Base-by-base conservation (phyloP, 2,113 vertebrate species). In the Strigops habroptila region DNA sequence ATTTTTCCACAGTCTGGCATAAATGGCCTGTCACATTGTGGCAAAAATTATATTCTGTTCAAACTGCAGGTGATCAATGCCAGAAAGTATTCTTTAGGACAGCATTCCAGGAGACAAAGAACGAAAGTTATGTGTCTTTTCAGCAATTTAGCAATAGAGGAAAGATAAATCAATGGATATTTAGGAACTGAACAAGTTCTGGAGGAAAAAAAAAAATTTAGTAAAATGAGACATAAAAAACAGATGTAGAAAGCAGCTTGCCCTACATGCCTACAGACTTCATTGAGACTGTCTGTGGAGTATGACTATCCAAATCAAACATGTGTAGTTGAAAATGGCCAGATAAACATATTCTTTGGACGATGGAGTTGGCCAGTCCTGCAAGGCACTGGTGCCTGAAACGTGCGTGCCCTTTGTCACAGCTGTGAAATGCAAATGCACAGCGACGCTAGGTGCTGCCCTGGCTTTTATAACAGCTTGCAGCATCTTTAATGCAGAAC, bases 401-500 rank as follows among this genome's bases (percentile, higher is more conserved):
- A 90, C 0, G 0, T 2, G 6, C 2, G 18, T 74, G 86, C 48
- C 46, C 65, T 91, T 82, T 0, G 0, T 81, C n/a, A 80, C 71
- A 88, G 79, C 85, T 59, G 35, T 55, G 60, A 91, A 81, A 95
- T 39, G 63, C 78, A 93, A 96, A 94, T 57, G 33, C 91, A 17
- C 2, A 1, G 59, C 1, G 0, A 57, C 55, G 70, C 60, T 14
- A 6, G 44, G 75, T 55, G 81, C 90, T 95, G 71, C 75, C 71
- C 68, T 60, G 64, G 59, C 14, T 57, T 91, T 82, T 80, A 67
- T 7, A 81, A 59, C 83, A 90, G 81, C 86, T 90, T 68, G 74
- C 80, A 89, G 55, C 70, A 33, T 31, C 41, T 88, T 83, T 48
- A 94, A 90, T 35, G 84, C 90, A 94, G 93, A 94, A 63, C 82